phyloP scores from a whole-genome alignment of 1,140 invertebrate species.

The Cyphomyrmex costatus region DNA sequence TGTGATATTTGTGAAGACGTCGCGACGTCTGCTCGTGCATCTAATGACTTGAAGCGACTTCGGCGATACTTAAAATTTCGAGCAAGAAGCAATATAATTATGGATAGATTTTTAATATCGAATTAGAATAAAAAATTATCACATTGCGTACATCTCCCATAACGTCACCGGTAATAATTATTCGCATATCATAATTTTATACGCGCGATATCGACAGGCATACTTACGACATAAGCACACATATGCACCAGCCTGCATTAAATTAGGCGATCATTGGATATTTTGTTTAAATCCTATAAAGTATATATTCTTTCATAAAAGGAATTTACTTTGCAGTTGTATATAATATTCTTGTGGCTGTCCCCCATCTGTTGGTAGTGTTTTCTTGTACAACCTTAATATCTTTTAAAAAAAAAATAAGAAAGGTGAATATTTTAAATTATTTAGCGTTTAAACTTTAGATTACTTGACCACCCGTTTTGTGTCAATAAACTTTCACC shows the following conservation, averaged over 20 bases:
- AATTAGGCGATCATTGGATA: constrained; percentile 52
- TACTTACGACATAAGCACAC: constrained; percentile 45
- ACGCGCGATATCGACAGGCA: constrained; percentile 39
- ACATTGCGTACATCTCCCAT: constrained; percentile 70
- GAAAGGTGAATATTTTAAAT: constrained; percentile 19
- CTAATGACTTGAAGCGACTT: constrained; percentile 56
- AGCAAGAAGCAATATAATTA: constrained; percentile 75
- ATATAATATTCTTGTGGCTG: constrained; percentile 51
- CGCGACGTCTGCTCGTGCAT: constrained; percentile 61
- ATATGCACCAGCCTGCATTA: constrained; percentile 33
- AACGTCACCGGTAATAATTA: constrained; percentile 72
- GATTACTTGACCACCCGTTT: background rate
- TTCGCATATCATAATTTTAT: constrained; percentile 75
- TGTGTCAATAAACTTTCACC: background rate
- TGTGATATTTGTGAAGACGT: constrained; percentile 69
- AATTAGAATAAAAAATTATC: constrained; percentile 67
- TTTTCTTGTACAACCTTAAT: constrained; percentile 22
- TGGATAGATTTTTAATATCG: constrained; percentile 72
- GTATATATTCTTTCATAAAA: constrained; percentile 67
- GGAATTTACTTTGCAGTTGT: constrained; percentile 63
- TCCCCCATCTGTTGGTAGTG: constrained; percentile 6
- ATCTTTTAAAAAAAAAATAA: constrained; percentile 18
- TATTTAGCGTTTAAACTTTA: constrained; percentile 13
- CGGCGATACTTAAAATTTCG: constrained; percentile 66
- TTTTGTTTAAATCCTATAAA: constrained; percentile 71